Evolutionary conservation across 2,113 vertebrate species (phyloP).

Genomic region (Synodontis membranacea): DNA sequence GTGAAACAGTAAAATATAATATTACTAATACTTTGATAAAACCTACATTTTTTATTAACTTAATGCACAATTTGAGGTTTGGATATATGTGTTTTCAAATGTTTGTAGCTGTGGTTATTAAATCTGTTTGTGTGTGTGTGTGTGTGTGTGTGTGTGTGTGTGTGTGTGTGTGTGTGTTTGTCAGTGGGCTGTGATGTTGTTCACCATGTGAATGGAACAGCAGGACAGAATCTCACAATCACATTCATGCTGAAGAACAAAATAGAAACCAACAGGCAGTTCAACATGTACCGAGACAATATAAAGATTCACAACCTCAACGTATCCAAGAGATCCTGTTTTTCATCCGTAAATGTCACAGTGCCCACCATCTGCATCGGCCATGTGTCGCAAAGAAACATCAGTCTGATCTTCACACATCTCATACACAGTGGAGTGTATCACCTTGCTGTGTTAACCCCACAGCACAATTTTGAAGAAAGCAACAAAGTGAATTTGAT

Average conservation of each 20-base stretch:
- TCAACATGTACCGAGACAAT: not conserved
- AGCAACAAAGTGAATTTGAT: constrained; percentile 35
- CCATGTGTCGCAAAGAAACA: not conserved
- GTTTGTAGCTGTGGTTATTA: not conserved
- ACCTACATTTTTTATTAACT: not conserved
- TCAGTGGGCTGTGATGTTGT: not conserved
- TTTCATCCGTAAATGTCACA: not conserved
- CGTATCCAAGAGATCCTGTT: not conserved
- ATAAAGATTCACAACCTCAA: constrained; percentile 4
- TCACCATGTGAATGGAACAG: not conserved
- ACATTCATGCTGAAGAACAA: not conserved
- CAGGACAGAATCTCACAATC: not conserved
- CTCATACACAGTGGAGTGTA: constrained; percentile 44
- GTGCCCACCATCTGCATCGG: not conserved
- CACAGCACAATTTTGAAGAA: not conserved
- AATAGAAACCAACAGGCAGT: too few species aligned
- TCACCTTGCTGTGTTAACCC: not conserved
- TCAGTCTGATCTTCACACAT: constrained; percentile 28
- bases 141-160: not conserved
- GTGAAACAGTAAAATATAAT: not conserved
- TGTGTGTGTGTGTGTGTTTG: not conserved
- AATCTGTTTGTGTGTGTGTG: not conserved
- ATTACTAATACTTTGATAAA: not conserved
- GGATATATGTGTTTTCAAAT: not conserved
- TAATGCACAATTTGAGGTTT: not conserved